Percentiles rank a stretch among this genome's conserved stretches.
Conservation (phyloP, 2,888 invertebrate genomes). For the Pecten maximus region DNA sequence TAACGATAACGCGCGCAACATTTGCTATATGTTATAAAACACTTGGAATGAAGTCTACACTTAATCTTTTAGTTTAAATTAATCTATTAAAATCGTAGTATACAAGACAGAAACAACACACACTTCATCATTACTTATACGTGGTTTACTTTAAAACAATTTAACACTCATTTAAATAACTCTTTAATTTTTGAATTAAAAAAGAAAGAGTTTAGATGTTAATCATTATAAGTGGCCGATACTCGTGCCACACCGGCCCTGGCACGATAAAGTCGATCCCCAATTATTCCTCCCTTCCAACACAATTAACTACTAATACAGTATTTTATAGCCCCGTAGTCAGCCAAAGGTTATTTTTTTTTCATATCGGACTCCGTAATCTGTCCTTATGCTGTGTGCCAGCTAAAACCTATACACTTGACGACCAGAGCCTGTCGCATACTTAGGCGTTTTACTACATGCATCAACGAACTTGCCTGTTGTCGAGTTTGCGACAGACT, state of each 20-base stretch:
- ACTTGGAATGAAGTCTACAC: no score
- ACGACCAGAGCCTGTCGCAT: background rate
- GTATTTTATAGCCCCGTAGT: background rate
- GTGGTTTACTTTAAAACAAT: background rate
- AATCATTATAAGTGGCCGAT: background rate
- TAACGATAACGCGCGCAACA: background rate
- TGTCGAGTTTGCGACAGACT: slow-evolving; percentile 11
- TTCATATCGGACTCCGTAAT: slow-evolving; percentile 27
- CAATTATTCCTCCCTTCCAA: background rate
- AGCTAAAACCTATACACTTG: slow-evolving; percentile 19
- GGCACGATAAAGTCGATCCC: background rate
- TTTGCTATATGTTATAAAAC: background rate
- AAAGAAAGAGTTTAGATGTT: background rate
- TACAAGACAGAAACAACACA: background rate
- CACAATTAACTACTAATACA: background rate
- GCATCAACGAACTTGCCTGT: slow-evolving; percentile 29
- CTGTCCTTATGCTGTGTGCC: background rate
- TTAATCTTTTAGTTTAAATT: no score
- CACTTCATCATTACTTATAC: background rate
- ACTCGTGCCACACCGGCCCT: background rate
- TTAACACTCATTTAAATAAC: background rate
- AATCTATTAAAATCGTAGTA: no score
- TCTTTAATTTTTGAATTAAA: background rate
- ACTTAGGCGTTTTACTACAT: background rate
- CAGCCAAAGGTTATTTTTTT: slow-evolving; percentile 9